phyloP scores from a whole-genome alignment of 2,113 vertebrate species.

The Pterocles orientalis region DNA sequence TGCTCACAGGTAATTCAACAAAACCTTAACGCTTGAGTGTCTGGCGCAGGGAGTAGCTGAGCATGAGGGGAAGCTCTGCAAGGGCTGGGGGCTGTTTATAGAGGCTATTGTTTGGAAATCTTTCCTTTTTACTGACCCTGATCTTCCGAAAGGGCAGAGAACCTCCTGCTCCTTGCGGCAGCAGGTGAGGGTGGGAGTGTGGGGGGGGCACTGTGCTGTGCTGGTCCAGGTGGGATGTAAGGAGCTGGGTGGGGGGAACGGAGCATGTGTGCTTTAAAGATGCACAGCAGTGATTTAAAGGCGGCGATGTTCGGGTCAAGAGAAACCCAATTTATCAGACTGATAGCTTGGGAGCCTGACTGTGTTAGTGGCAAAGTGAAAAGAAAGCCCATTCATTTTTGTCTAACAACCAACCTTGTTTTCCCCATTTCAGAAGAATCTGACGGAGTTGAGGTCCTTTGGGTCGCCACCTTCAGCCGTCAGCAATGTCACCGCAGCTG shows the following conservation, averaged over 20 bases:
- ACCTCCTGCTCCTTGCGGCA: neutral
- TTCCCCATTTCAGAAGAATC: conserved; percentile 83
- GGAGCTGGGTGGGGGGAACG: neutral
- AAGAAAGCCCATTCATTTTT: conserved; percentile 42
- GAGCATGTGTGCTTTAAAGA: neutral
- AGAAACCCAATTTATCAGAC: conserved; percentile 22
- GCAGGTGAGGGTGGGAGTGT: neutral
- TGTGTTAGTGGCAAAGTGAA: conserved; percentile 16
- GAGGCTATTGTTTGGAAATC: neutral
- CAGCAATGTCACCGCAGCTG: conserved; percentile 90
- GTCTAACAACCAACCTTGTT: conserved; percentile 23
- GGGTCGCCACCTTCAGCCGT: conserved; percentile 87
- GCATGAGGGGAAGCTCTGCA: neutral
- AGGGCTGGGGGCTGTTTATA: neutral
- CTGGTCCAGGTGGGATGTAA: neutral
- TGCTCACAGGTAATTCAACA: neutral
- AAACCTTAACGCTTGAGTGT: neutral
- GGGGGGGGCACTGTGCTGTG: neutral
- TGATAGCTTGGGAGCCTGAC: conserved; percentile 9
- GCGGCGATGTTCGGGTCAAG: neutral
- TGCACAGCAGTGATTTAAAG: neutral
- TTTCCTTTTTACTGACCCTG: neutral
- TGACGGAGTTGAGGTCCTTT: conserved; percentile 94
- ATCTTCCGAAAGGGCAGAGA: neutral
- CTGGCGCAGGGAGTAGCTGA: neutral